A percentile compares a stretch with the other conserved stretches of the same genome.
Evolutionary conservation across 2,888 invertebrate genomes (phyloP).

Genomic region (Parnassius apollo): DNA sequence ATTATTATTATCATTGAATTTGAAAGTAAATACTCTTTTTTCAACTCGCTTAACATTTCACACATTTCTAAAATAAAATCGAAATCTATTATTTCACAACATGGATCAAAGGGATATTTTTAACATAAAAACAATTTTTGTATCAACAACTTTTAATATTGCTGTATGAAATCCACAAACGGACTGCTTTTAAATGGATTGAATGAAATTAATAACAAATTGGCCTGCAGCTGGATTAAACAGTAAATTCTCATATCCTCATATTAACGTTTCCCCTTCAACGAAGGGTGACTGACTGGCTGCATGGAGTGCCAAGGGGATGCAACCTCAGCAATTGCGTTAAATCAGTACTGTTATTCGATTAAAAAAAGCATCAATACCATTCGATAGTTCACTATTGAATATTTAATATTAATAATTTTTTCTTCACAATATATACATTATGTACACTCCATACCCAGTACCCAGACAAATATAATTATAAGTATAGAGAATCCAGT

Average conservation of each 20-base stretch:
- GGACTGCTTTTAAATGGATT: conserved; percentile 74
- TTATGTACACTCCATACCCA: no score
- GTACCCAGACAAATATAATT: no score
- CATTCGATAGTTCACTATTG: conserved; percentile 36
- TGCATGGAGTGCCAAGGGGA: conserved; percentile 61
- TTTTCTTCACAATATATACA: no score
- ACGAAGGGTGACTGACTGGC: conserved; percentile 68
- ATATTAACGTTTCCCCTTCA: conserved; percentile 76
- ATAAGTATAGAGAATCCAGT: no score
- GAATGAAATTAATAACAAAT: conserved; percentile 80
- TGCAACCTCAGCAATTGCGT: conserved; percentile 76
- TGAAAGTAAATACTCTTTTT: no score
- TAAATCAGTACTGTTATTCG: conserved; percentile 75
- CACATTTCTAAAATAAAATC: neutral
- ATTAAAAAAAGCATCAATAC: conserved; percentile 63
- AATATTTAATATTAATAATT: neutral
- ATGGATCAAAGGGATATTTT: neutral
- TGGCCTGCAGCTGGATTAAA: conserved; percentile 78
- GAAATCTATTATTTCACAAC: neutral
- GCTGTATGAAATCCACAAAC: conserved; percentile 48
- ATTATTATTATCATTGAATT: no score
- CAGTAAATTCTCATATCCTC: conserved; percentile 81
- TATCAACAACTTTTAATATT: conserved; percentile 13
- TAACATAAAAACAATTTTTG: conserved; percentile 30
- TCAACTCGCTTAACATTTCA: no score